Conservation (phyloP, 2,797 vertebrate species). For the Allobates femoralis region DNA sequence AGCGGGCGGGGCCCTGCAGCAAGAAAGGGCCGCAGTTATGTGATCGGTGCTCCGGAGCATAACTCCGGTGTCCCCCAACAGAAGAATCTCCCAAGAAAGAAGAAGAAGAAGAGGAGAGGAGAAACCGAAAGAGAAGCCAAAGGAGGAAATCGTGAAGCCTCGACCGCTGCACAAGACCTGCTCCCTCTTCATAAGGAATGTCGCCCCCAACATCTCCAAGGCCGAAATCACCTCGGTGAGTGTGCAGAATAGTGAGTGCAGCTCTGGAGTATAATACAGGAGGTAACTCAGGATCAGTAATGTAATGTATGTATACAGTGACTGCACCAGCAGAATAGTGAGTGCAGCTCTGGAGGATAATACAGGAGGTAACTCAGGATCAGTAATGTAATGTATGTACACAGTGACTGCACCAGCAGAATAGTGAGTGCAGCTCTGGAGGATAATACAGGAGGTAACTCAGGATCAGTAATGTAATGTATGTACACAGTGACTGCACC, state of each 20-base stretch:
- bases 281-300: too few species aligned
- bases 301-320: too few species aligned
- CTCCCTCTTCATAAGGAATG: constrained; percentile 92
- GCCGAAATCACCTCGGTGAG: constrained; percentile 91
- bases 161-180: constrained; percentile 90
- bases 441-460: too few species aligned
- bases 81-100: constrained; percentile 70
- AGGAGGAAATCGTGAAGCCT: constrained; percentile 82
- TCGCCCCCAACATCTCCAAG: constrained; percentile 89
- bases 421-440: too few species aligned
- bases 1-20: too few species aligned
- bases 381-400: too few species aligned
- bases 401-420: too few species aligned
- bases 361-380: too few species aligned
- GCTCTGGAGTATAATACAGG: neutral
- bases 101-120: constrained; percentile 75
- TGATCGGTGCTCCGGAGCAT: neutral
- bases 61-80: neutral
- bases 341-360: too few species aligned
- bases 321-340: too few species aligned
- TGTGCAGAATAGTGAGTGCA: constrained; percentile 39
- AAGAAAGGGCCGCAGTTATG: neutral
- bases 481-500: too few species aligned
- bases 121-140: constrained; percentile 77
- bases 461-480: too few species aligned